A percentile compares a stretch with the other conserved stretches of the same genome.
phyloP scores from a whole-genome alignment of 2,113 vertebrate genomes.

The Callionymus lyra region DNA sequence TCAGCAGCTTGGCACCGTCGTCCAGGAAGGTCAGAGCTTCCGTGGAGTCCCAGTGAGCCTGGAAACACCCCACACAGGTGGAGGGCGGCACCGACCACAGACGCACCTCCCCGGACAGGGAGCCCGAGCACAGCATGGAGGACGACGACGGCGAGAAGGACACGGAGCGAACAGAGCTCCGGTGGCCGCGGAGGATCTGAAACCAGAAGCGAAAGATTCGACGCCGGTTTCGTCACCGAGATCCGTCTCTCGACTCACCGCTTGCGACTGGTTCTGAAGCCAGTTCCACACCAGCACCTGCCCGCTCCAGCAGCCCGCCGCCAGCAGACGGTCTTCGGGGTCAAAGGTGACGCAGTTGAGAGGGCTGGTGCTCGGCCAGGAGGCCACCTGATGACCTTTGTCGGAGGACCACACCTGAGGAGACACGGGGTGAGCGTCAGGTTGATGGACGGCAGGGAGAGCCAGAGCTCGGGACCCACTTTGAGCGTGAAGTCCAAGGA shows the following conservation, averaged over 20 bases:
- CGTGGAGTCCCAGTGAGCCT: constrained; percentile 67
- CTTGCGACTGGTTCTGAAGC: constrained; percentile 48
- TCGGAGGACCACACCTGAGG: constrained; percentile 74
- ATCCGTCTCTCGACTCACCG: constrained; percentile 34
- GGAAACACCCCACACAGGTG: constrained; percentile 65
- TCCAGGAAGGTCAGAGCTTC: constrained; percentile 61
- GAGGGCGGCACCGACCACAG: constrained; percentile 74
- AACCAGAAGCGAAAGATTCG: no score
- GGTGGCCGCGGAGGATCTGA: constrained; percentile 38
- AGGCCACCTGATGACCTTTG: constrained; percentile 47
- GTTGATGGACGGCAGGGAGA: no score
- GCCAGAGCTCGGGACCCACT: constrained; percentile 45
- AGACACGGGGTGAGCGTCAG: no score
- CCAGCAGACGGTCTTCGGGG: constrained; percentile 64
- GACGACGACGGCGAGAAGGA: constrained; percentile 66
- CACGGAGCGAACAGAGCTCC: constrained; percentile 65
- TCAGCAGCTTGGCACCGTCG: constrained; percentile 66
- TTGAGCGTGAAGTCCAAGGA: constrained; percentile 76
- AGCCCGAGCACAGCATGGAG: constrained; percentile 68
- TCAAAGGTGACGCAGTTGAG: constrained; percentile 78
- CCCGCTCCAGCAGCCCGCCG: constrained; percentile 75
- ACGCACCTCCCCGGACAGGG: constrained; percentile 67
- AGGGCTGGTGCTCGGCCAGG: constrained; percentile 48
- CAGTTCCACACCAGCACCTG: constrained; percentile 63
- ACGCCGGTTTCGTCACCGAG: no score